These are phyloP conservation scores for Vanessa tameamea DNA, from an alignment of 1,140 invertebrate genomes.

Conservation along the genomic window DNA sequence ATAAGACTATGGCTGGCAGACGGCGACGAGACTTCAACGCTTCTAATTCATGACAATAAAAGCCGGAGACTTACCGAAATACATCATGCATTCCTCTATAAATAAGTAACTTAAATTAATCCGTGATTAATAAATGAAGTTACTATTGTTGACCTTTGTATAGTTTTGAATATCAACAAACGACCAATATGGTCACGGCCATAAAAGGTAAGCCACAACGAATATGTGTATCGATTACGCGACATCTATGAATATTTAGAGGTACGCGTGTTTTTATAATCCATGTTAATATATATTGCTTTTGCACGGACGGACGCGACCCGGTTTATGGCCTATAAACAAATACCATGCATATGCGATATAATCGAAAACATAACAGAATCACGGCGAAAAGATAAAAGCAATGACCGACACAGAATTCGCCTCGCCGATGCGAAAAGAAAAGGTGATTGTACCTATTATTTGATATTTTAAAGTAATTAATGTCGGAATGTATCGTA, in stretches of 20 bases:
- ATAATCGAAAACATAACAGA: constrained; percentile 6
- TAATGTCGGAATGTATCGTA: not conserved
- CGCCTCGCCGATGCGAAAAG: constrained; percentile 2
- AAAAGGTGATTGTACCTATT: constrained; percentile 17
- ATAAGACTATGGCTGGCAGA: too few species aligned
- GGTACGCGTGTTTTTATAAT: constrained; percentile 31
- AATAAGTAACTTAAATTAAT: too few species aligned
- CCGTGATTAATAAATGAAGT: too few species aligned
- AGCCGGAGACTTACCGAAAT: too few species aligned
- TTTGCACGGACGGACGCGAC: constrained; percentile 41
- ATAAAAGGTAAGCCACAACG: constrained; percentile 20
- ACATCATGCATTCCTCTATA: too few species aligned
- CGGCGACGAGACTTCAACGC: too few species aligned
- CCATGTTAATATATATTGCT: constrained; percentile 48
- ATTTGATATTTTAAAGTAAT: constrained; percentile 14
- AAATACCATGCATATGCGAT: constrained; percentile 35
- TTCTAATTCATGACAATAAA: too few species aligned
- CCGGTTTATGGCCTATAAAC: constrained; percentile 53
- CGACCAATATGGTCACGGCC: not conserved
- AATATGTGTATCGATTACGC: constrained; percentile 29
- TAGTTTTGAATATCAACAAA: constrained; percentile 3
- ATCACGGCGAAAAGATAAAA: constrained; percentile 26
- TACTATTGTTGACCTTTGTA: not conserved
- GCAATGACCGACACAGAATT: constrained; percentile 26
- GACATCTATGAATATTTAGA: constrained; percentile 35